Evolutionary conservation across 2,888 invertebrate species (phyloP).

Genomic region (Aspidapion aeneum): DNA sequence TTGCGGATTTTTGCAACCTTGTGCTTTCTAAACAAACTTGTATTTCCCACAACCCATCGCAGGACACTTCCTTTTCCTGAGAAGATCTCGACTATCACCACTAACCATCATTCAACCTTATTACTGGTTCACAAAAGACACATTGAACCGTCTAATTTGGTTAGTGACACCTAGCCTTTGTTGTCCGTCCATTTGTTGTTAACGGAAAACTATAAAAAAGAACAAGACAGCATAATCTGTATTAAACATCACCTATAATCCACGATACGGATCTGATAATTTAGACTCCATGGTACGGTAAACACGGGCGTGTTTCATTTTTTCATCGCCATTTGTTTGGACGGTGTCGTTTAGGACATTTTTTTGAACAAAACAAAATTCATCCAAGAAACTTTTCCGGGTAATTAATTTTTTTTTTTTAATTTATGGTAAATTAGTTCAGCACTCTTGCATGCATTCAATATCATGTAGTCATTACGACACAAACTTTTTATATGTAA

Average conservation of each 20-base stretch:
- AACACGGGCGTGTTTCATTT: slow-evolving; percentile 13
- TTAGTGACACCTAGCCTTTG: slow-evolving; percentile 2
- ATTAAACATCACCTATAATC: slow-evolving; percentile 11
- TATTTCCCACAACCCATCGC: no score
- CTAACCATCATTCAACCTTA: not conserved
- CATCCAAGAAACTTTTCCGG: no score
- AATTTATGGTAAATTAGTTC: no score
- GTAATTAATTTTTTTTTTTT: no score
- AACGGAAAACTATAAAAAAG: not conserved
- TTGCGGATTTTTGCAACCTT: no score
- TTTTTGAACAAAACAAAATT: no score
- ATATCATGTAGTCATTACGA: no score
- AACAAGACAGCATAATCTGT: not conserved
- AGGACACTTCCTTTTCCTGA: no score
- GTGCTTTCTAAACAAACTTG: no score
- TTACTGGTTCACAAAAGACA: slow-evolving; percentile 2
- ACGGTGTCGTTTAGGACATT: no score
- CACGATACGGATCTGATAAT: slow-evolving; percentile 17
- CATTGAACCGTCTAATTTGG: slow-evolving; percentile 4
- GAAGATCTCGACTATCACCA: not conserved
- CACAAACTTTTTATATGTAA: no score
- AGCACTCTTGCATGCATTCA: no score
- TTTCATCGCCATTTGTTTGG: not conserved
- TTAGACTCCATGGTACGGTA: slow-evolving; percentile 18
- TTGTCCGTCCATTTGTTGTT: not conserved